Base-by-base conservation (phyloP, 2,888 invertebrate species). In the Strigamia crassipes region DNA sequence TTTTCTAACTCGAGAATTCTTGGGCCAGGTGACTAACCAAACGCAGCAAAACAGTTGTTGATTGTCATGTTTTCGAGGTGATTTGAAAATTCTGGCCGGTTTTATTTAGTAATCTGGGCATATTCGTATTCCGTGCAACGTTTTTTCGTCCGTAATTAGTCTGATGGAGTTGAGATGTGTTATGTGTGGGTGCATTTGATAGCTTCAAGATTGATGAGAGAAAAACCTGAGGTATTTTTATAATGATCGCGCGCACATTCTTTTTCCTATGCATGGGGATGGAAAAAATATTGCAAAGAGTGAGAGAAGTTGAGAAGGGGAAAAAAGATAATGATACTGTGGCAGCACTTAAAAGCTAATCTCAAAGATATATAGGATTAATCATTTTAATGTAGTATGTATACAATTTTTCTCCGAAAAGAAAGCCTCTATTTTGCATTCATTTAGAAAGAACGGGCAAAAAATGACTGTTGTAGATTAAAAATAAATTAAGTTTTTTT, bases 311-410 rank as follows among this genome's bases (percentile, higher is more conserved):
- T 9, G 38, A 38, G 38, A 38, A 66, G 61, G 61, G 61, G 8
- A 21, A 23, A 66, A 66, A 66, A 66, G 61, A 21, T 66, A 66
- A 66, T 66, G 61, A 66, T 66, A 66, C 61, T 66, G 21, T 66
- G 61, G 21, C 61, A 66, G 61, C 61, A 66, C 61, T 66, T 66
- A 66, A 66, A 66, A 66, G 42, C 79, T 79, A 46, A 78, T 79
- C 79, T 46, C 38, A 41, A 79, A 79, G 79, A 79, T 41, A 42
- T 79, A 79, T 79, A 42, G 46, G 46, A 79, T 79, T 79, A 79
- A 79, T 79, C 79, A 79, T 79, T 79, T 79, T 79, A 79, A 79
- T 79, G 79, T 79, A 41, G 61, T 66, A 18, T 51, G 51, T 51
- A 66, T 66, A 66, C 61, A 66, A 66, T 66, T 66, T 66, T 66